Evolutionary conservation across 2,888 invertebrate genomes (phyloP), one percentile per base, ranked within the genome.

Genomic region (Zygaena filipendulae): DNA sequence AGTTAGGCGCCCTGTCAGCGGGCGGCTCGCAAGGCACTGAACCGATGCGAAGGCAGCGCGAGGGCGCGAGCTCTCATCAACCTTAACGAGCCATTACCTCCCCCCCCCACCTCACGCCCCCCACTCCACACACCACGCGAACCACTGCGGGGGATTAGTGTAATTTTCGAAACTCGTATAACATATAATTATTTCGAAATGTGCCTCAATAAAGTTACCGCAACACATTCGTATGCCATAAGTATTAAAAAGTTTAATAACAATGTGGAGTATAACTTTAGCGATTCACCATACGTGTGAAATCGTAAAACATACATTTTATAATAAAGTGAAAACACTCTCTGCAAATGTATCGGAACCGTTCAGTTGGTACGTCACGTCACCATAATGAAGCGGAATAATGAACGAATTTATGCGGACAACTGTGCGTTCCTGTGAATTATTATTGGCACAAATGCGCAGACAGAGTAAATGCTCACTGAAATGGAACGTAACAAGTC

Each of bases 1-100:
- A 52, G 52, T 45, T 52, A 52, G 49, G 50, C 49, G 45, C 39
- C 42, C 41, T 52, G 57, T 52, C 58, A 55, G 42, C 52, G 45
- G 45, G 47, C 42, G 39, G 42, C 35, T 47, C 40, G 42, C 42
- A 36, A 43, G 43, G 44, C 47, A 47, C 5, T 16, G 16, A 16
- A 7, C 7, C 16, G 37, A 33, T 21, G 21, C 26, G 46, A 49
- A 52, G 45, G 46, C 58, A 50, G 42, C 49, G 50, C 53, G 53
- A 52, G 59, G 60, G 58, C 57, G 59, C 56, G 52, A 60, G 61
- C 61, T 60, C 72, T 74, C 77, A 72, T 77, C 77, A 75, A 69
- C 62, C 70, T 71, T 74, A 75, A 77, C 72, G 77, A 77, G 61
- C 69, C 69, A 72, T 75, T 71, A 70, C 74, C 54, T 51, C 50